Evolutionary conservation across 2,113 vertebrate genomes (phyloP).

Genomic region (Galemys pyrenaicus): DNA sequence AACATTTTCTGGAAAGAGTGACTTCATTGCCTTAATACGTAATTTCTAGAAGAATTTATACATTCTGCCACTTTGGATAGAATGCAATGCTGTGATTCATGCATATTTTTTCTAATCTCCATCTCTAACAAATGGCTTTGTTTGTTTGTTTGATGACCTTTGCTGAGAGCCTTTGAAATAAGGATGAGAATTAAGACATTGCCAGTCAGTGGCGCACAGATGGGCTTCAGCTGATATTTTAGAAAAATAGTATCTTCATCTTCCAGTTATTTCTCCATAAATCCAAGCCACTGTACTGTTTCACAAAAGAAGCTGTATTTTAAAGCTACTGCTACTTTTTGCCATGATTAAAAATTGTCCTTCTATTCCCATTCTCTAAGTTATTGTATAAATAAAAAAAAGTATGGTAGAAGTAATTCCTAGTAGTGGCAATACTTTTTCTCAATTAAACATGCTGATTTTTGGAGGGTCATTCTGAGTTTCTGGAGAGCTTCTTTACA

Average conservation of each 20-base stretch:
- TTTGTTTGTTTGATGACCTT: constrained; percentile 64
- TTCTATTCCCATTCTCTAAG: constrained; percentile 38
- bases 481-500: constrained; percentile 9
- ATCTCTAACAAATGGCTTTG: constrained; percentile 27
- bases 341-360: constrained; percentile 53
- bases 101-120: constrained; percentile 49
- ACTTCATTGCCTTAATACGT: constrained; percentile 18
- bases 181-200: constrained; percentile 64
- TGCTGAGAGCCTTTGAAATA: constrained; percentile 63
- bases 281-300: constrained; percentile 14
- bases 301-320: constrained; percentile 50
- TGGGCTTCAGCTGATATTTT: constrained; percentile 47
- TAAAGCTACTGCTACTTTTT: constrained; percentile 42
- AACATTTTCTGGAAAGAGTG: constrained; percentile 57
- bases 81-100: constrained; percentile 5
- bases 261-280: constrained; percentile 56
- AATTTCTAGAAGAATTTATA: constrained; percentile 50
- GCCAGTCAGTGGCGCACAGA: constrained; percentile 43
- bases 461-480: constrained; percentile 11
- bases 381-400: constrained; percentile 39
- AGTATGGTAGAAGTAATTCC: neutral
- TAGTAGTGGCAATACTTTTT: neutral
- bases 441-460: neutral
- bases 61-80: neutral
- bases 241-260: constrained; percentile 53